Percentiles rank a stretch among this genome's conserved stretches.
Evolutionary conservation across 2,888 invertebrate species (phyloP).

Genomic region (Tenthredo livida): DNA sequence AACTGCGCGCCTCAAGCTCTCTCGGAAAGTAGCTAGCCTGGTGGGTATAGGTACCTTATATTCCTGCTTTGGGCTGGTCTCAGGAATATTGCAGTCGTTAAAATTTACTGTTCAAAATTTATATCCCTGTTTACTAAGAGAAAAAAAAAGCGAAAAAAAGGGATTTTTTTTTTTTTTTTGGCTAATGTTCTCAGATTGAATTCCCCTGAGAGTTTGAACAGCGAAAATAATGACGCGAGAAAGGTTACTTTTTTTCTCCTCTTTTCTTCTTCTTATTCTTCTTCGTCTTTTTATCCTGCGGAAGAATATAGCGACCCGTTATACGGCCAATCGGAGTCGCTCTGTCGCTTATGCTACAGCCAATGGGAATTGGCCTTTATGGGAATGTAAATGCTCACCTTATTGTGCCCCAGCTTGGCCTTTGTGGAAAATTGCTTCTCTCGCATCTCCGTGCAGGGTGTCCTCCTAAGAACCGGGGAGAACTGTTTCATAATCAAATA

Average conservation of each 20-base stretch:
- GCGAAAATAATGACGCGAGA: neutral
- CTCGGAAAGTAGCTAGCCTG: neutral
- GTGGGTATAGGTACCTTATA: neutral
- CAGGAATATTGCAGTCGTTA: neutral
- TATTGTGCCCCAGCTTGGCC: constrained; percentile 66
- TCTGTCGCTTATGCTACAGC: constrained; percentile 63
- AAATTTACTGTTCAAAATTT: neutral
- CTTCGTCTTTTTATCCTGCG: neutral
- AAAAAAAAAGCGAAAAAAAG: neutral
- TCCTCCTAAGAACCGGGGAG: constrained; percentile 15
- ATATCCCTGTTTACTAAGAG: neutral
- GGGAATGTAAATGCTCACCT: constrained; percentile 72
- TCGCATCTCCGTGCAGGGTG: constrained; percentile 2
- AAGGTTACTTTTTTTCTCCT: neutral
- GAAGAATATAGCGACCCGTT: constrained; percentile 16
- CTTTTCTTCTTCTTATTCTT: neutral
- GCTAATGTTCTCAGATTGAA: neutral
- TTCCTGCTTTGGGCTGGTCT: neutral
- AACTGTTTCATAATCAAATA: constrained; percentile 52
- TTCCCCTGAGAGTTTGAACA: neutral
- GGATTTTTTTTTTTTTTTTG: neutral
- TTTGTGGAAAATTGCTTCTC: constrained; percentile 49
- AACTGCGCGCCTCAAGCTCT: constrained; percentile 16
- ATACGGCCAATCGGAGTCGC: constrained; percentile 38
- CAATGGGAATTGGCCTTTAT: constrained; percentile 70